Conservation (phyloP, 2,113 vertebrate species). For the Ptilorrhoa leucosticta region DNA sequence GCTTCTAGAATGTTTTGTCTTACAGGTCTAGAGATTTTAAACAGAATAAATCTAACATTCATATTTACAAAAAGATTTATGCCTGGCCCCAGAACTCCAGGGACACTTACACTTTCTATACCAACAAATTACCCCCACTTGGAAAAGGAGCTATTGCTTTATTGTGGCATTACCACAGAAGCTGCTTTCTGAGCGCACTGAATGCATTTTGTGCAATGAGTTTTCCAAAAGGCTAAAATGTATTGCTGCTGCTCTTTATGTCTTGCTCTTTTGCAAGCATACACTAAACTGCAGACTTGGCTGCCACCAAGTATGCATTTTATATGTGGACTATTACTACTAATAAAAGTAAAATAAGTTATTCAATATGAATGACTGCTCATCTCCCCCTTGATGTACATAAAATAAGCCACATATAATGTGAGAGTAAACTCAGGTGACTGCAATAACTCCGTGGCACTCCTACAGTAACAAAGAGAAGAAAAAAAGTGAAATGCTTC, state of each 20-base stretch:
- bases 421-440: neutral
- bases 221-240: neutral
- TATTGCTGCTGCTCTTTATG: neutral
- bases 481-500: neutral
- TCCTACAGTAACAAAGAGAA: neutral
- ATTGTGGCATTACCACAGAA: neutral
- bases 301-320: neutral
- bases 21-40: neutral
- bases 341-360: conserved; percentile 29
- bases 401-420: neutral
- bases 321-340: neutral
- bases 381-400: neutral
- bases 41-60: neutral
- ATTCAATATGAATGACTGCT: conserved; percentile 61
- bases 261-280: neutral
- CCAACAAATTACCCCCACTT: conserved; percentile 6
- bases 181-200: neutral
- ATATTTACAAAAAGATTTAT: neutral
- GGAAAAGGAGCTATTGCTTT: conserved; percentile 26
- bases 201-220: neutral
- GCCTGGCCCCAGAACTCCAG: neutral
- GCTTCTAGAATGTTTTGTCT: neutral
- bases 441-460: neutral
- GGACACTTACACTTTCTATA: neutral
- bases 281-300: neutral